phyloP scores from a whole-genome alignment of 2,797 vertebrate species.

The Sphaeramia orbicularis region DNA sequence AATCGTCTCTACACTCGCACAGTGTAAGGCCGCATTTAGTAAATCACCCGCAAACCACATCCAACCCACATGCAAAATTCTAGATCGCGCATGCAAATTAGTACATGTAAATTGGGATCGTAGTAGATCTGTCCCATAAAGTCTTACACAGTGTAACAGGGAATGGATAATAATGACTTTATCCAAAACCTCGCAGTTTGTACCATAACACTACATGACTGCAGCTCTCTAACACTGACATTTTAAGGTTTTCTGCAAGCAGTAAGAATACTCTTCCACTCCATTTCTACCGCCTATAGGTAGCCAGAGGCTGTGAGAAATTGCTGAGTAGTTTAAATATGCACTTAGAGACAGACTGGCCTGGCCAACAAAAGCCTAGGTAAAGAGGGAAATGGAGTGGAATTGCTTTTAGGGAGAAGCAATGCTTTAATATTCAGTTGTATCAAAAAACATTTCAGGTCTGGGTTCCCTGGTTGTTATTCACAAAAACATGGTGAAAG shows the following conservation, averaged over 20 bases:
- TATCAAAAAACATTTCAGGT: slow-evolving; percentile 44
- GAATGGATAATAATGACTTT: slow-evolving; percentile 7
- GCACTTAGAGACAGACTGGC: slow-evolving; percentile 61
- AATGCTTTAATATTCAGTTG: slow-evolving; percentile 62
- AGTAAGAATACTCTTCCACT: slow-evolving; percentile 41
- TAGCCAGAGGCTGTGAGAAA: slow-evolving; percentile 53
- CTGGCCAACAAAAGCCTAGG: slow-evolving; percentile 60
- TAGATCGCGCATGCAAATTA: no score
- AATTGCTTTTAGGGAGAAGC: slow-evolving; percentile 64
- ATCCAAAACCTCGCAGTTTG: slow-evolving; percentile 1
- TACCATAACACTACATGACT: slow-evolving; percentile 8
- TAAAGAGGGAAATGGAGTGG: slow-evolving; percentile 60
- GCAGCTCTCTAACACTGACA: slow-evolving; percentile 30
- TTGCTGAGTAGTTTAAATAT: slow-evolving; percentile 72
- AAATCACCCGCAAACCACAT: no score
- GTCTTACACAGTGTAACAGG: slow-evolving; percentile 6
- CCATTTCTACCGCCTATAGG: slow-evolving; percentile 41
- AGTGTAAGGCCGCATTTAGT: no score
- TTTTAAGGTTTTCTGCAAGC: slow-evolving; percentile 40
- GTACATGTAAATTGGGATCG: no score
- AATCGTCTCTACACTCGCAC: no score
- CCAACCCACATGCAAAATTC: no score
- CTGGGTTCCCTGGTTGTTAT: slow-evolving; percentile 28
- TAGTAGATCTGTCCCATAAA: no score
- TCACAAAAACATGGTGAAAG: slow-evolving; percentile 45